Percentiles rank a stretch among this genome's conserved stretches.
Conservation (phyloP, 2,797 vertebrate genomes). For the Acipenser oxyrinchus region DNA sequence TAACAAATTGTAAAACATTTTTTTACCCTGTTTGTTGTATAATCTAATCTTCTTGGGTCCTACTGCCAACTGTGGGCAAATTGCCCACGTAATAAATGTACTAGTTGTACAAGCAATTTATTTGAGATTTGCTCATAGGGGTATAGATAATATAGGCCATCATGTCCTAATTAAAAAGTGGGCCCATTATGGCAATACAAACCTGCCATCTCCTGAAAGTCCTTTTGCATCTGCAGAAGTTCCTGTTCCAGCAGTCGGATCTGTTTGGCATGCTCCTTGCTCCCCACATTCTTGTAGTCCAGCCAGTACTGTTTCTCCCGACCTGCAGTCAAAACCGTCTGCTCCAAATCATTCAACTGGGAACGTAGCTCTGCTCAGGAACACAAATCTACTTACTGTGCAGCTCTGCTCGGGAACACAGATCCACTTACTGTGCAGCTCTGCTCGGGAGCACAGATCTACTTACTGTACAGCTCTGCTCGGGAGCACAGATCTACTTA, state of each 20-base stretch:
- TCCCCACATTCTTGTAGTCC: constrained; percentile 59
- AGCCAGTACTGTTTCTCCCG: constrained; percentile 55
- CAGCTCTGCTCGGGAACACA: background rate
- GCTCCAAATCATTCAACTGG: constrained; percentile 41
- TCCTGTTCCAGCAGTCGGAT: constrained; percentile 52
- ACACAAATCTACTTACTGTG: constrained; percentile 6
- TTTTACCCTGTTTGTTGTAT: too few species aligned
- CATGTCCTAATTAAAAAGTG: too few species aligned
- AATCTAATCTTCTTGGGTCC: too few species aligned
- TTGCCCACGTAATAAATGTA: too few species aligned
- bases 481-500: background rate
- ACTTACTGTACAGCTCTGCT: background rate
- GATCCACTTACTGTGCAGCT: background rate
- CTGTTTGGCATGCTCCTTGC: constrained; percentile 39
- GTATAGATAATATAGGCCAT: too few species aligned
- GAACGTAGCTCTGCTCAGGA: constrained; percentile 31
- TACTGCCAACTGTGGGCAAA: too few species aligned
- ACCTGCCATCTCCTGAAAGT: constrained; percentile 56
- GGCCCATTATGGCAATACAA: constrained; percentile 22
- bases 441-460: background rate
- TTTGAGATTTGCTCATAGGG: too few species aligned
- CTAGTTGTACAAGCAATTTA: too few species aligned
- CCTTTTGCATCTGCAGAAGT: constrained; percentile 41
- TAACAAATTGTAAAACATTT: too few species aligned
- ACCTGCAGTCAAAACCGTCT: constrained; percentile 37